Conservation (phyloP, 1,140 invertebrate species). For the Archivesica marissinica region DNA sequence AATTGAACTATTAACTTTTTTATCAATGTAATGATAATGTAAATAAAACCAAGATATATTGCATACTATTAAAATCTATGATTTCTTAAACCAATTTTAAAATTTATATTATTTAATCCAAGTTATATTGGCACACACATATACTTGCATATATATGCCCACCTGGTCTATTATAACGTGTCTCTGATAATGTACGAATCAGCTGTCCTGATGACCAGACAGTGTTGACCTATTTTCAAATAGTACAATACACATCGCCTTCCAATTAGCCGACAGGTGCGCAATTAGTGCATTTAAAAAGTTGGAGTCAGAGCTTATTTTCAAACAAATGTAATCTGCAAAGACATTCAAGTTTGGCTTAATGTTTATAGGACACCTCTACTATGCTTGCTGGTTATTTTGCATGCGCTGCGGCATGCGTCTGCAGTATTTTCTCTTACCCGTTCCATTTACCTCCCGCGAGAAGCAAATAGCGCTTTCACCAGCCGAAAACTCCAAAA, state of each 20-base stretch:
- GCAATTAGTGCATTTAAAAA: neutral
- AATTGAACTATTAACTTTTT: too few relatives aligned
- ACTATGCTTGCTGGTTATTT: neutral
- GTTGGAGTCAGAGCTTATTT: neutral
- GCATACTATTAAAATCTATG: neutral
- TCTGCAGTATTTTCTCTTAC: conserved; percentile 16
- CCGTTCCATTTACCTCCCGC: conserved; percentile 34
- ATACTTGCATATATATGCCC: too few relatives aligned
- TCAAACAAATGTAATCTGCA: neutral
- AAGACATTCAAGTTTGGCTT: neutral
- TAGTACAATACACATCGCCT: neutral
- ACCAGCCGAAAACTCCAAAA: conserved; percentile 40
- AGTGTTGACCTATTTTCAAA: too few relatives aligned
- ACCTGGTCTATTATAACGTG: too few relatives aligned
- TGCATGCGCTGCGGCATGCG: conserved; percentile 20
- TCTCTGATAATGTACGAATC: too few relatives aligned
- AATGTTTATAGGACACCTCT: neutral
- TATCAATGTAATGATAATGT: too few relatives aligned
- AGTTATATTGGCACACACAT: too few relatives aligned
- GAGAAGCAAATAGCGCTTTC: conserved; percentile 35
- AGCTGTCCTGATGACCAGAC: too few relatives aligned
- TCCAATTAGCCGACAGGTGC: neutral
- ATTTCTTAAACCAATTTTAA: neutral
- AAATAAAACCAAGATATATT: too few relatives aligned
- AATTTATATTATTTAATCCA: neutral